These are phyloP conservation scores for Corvus cornix DNA, from an alignment of 2,113 vertebrate genomes.

Conservation along the genomic window DNA sequence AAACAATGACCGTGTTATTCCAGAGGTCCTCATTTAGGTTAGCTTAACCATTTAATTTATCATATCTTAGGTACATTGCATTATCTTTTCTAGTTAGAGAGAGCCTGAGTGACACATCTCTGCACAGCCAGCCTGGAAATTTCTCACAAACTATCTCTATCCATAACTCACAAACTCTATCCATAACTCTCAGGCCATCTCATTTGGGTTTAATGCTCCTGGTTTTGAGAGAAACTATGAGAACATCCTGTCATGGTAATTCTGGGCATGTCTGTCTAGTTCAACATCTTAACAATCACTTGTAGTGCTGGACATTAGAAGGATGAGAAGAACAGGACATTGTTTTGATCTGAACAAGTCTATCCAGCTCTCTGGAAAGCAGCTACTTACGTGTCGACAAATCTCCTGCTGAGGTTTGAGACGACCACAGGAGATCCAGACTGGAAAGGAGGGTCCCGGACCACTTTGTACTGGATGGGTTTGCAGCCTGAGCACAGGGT, in stretches of 20 bases:
- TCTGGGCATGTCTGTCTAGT: not conserved
- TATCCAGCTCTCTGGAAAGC: not conserved
- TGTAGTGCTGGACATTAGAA: not conserved
- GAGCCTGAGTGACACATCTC: not conserved
- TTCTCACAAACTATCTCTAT: not conserved
- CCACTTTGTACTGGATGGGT: conserved; percentile 85
- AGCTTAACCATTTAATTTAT: not conserved
- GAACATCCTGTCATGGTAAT: not conserved
- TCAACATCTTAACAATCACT: not conserved
- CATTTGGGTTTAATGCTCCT: not conserved
- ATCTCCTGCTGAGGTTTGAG: conserved; percentile 83
- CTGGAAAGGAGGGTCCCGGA: conserved; percentile 85
- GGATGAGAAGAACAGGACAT: not conserved
- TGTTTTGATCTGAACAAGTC: not conserved
- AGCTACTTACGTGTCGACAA: conserved; percentile 87
- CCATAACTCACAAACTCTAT: not conserved
- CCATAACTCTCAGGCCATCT: not conserved
- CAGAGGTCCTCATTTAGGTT: not conserved
- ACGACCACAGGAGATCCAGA: conserved; percentile 73
- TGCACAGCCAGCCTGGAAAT: not conserved
- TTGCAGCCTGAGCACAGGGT: conserved; percentile 79
- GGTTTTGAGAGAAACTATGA: not conserved
- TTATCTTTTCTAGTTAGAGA: not conserved
- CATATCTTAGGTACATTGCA: not conserved
- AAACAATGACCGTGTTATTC: not conserved